Percentiles rank a stretch among this genome's conserved stretches.
phyloP scores from a whole-genome alignment of 37 sponge, comb jelly and placozoan species.

The Amphimedon queenslandica region DNA sequence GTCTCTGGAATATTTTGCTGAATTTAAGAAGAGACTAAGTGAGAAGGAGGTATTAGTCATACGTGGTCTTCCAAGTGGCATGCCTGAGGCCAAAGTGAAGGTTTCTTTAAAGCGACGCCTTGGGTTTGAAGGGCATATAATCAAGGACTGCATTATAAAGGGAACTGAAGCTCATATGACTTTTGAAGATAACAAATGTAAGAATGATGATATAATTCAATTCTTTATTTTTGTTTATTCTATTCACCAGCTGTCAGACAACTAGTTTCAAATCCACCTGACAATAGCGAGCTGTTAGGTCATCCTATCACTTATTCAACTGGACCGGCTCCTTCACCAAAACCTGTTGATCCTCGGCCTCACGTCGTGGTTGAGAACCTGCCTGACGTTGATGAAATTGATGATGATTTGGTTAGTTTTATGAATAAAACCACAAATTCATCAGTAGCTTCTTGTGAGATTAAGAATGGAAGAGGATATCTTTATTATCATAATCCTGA shows the following conservation, averaged over 20 bases:
- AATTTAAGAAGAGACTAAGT: too few species aligned
- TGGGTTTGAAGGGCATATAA: too few species aligned
- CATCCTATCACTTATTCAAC: neutral
- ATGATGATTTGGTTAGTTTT: neutral
- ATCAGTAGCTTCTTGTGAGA: neutral
- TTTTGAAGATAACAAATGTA: neutral
- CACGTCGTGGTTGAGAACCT: neutral
- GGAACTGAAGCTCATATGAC: neutral
- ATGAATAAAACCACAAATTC: neutral
- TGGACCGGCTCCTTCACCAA: neutral
- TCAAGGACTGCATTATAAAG: neutral
- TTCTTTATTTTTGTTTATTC: neutral
- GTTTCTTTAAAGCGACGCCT: too few species aligned
- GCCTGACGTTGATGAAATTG: neutral
- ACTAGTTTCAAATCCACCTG: neutral
- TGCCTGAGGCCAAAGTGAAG: too few species aligned
- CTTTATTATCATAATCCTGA: neutral
- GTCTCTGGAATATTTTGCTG: too few species aligned
- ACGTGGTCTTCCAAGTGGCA: too few species aligned
- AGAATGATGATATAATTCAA: neutral
- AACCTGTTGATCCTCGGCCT: neutral
- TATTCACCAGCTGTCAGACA: neutral
- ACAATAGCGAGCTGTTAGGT: neutral
- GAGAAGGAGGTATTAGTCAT: too few species aligned
- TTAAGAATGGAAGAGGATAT: neutral